Evolutionary conservation across 2,888 invertebrate species (phyloP).

Genomic region (Tubulanus polymorphus): DNA sequence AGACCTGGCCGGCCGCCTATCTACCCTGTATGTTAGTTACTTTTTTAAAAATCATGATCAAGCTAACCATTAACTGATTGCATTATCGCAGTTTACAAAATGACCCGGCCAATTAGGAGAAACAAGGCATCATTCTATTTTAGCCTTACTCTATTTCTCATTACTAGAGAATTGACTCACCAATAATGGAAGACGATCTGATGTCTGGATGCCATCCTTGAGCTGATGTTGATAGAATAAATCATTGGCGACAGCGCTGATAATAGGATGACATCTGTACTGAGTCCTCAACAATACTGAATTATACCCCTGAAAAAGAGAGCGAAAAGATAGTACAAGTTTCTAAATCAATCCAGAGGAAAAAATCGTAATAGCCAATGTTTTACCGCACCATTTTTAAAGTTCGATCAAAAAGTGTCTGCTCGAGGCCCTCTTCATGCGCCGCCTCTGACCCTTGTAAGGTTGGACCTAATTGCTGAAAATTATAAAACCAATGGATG

Average conservation of each 20-base stretch:
- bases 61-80: background rate
- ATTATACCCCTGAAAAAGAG: constrained; percentile 27
- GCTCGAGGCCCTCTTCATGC: constrained; percentile 35
- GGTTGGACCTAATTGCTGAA: constrained; percentile 43
- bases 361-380: too few species aligned
- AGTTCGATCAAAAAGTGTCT: constrained; percentile 42
- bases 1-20: too few species aligned
- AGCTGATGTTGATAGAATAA: constrained; percentile 37
- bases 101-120: too few species aligned
- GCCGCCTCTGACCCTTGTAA: constrained; percentile 38
- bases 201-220: constrained; percentile 29
- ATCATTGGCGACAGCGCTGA: constrained; percentile 35
- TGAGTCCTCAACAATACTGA: constrained; percentile 37
- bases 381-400: constrained; percentile 29
- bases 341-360: too few species aligned
- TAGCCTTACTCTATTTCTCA: background rate
- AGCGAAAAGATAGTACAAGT: too few species aligned
- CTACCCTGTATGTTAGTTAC: too few species aligned
- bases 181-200: constrained; percentile 25
- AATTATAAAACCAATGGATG: background rate
- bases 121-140: too few species aligned
- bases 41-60: too few species aligned
- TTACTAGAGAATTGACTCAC: constrained; percentile 13
- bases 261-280: constrained; percentile 42
- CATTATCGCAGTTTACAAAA: too few species aligned